Evolutionary conservation across 2,888 invertebrate species (phyloP), one percentile per base, ranked within the genome.

Genomic region (Tribolium freemani): DNA sequence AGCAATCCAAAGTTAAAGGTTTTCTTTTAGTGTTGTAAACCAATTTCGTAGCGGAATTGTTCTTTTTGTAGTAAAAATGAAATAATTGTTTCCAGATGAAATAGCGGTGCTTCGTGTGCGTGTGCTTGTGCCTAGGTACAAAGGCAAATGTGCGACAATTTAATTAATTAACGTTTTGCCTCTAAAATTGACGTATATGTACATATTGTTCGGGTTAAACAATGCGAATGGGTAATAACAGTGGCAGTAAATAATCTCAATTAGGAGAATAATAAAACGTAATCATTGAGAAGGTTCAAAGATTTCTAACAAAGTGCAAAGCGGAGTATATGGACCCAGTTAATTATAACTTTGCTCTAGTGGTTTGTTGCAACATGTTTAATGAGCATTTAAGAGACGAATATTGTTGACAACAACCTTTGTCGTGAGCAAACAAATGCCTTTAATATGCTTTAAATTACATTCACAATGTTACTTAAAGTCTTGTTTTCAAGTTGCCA

Each of bases 361-460:
- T 26, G 26, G 53, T 53, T 66, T 66, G 54, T 16, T 66, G 54
- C 66, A 54, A 66, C 66, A 66, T 53, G 66, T 66, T 66, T 66
- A 66, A 66, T 66, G 66, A 53, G 66, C 53, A 45, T 45, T 54
- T 53, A 16, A 16, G 66, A 54, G 26, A 53, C n/a, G 63, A 38
- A 46, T 46, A 60, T 26, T 48, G 63, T 48, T 9, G 63, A 63
- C 46, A 60, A 48, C 50, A 26, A 31, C 31, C 63, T 51, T 63
- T 63, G 63, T 63, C 44, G 38, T 6, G 44, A 66, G 54, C 53
- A 66, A 66, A 66, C 44, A 66, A 66, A 45, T 45, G 54, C 54
- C 45, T 54, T 46, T 53, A 53, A 66, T 66, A 45, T 44, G 66
- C 21, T n/a, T 66, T 67, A 56, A 67, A 67, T 57, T 67, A 48